Base-by-base conservation (phyloP, 2,888 invertebrate species). In the Heterodera filipjevi region DNA sequence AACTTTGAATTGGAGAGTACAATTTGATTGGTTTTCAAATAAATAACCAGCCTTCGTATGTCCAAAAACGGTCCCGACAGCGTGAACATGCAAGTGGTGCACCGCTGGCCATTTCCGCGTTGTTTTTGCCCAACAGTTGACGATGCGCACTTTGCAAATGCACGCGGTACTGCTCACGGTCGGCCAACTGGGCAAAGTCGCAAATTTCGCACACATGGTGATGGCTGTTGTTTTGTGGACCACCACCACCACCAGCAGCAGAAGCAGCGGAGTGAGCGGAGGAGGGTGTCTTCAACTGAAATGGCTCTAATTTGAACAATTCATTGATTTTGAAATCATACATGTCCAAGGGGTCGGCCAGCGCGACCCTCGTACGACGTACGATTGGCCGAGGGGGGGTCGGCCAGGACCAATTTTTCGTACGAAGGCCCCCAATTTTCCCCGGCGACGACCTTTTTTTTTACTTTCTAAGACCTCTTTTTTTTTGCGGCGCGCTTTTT, bases 11-110 rank as follows among this genome's bases (percentile, higher is more conserved):
- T n/a, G n/a, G n/a, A n/a, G n/a, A n/a, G n/a, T n/a, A n/a, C n/a
- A n/a, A n/a, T n/a, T n/a, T 66, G 16, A 0, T 0, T n/a, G 66
- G 3, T 16, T 68, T 33, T 32, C 16, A 68, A 68, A 68, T 3
- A 2, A 19, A 19, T 12, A 6, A 19, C 16, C 10, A 1, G 66
- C 75, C 98, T 91, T 96, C 94, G 91, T 96, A 96, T 68, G 96
- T 96, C 91, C 97, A 98, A 91, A 97, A 98, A 3, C 87, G 79
- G 46, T 88, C 88, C 14, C 85, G 80, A 71, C 88, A 88, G 14
- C 87, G 81, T 44, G 85, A 85, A 79, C 88, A 88, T 12, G 88
- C 88, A 19, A 88, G 79, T 22, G 87, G 88, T 12, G 88, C 85
- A 12, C 88, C 88, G 71, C 85, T 84, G 14, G 81, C 78, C 86